Conservation (phyloP, 2,797 vertebrate genomes). For the Sebastes elongatus region DNA sequence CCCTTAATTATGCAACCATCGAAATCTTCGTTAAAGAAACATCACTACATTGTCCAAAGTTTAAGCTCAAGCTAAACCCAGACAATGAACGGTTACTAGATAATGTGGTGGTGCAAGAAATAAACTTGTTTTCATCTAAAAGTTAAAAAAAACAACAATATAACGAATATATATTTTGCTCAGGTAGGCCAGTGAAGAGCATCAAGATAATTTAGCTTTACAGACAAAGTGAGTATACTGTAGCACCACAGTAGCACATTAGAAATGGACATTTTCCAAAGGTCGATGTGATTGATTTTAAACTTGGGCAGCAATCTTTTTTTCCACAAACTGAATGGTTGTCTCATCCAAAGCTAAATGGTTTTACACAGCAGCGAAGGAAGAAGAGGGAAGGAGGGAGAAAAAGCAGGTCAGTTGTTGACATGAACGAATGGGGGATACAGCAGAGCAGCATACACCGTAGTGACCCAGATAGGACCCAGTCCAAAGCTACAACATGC, state of each 20-base stretch:
- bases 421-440: constrained; percentile 75
- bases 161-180: neutral
- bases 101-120: neutral
- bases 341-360: constrained; percentile 73
- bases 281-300: constrained; percentile 72
- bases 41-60: neutral
- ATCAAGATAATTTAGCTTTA: constrained; percentile 29
- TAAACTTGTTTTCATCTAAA: neutral
- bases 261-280: constrained; percentile 64
- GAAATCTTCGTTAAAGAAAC: neutral
- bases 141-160: neutral
- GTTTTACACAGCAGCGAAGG: constrained; percentile 66
- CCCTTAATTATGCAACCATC: neutral
- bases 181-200: neutral
- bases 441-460: constrained; percentile 49
- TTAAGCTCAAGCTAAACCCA: neutral
- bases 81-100: neutral
- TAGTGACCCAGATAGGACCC: constrained; percentile 75
- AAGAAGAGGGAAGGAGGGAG: constrained; percentile 49
- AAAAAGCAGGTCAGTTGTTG: constrained; percentile 80
- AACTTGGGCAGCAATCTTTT: constrained; percentile 59
- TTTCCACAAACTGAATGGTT: constrained; percentile 57
- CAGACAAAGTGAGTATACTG: constrained; percentile 11
- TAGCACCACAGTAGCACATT: constrained; percentile 34
- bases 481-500: constrained; percentile 22